A percentile compares a stretch with the other conserved stretches of the same genome.
phyloP scores from a whole-genome alignment of 2,797 vertebrate species.

The Leptoclinus maculatus region DNA sequence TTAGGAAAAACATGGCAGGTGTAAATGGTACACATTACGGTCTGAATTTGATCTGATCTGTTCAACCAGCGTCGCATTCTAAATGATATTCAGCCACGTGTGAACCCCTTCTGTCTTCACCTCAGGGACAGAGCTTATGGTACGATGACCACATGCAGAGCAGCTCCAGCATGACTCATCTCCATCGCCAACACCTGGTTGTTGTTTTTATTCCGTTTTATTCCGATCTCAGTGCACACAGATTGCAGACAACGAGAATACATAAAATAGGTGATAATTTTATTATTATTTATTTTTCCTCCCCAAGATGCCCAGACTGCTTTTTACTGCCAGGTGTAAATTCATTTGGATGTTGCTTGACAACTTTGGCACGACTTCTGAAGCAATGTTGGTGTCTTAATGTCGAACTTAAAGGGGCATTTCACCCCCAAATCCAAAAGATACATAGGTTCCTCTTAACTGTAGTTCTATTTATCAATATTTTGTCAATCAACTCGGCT shows the following conservation, averaged over 20 bases:
- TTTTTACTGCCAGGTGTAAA: constrained; percentile 52
- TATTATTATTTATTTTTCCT: not conserved
- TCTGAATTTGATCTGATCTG: too few species aligned
- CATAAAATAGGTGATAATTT: constrained; percentile 48
- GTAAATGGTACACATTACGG: not conserved
- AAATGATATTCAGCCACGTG: too few species aligned
- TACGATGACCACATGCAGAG: not conserved
- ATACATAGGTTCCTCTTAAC: not conserved
- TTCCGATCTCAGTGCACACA: constrained; percentile 37
- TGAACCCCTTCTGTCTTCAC: not conserved
- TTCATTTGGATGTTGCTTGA: constrained; percentile 11
- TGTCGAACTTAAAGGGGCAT: not conserved
- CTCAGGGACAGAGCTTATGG: not conserved
- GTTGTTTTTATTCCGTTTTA: not conserved
- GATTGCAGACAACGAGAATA: constrained; percentile 45
- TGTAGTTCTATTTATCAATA: not conserved
- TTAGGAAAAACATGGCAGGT: not conserved
- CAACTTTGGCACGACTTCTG: not conserved
- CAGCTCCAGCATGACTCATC: not conserved
- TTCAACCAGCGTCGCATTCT: too few species aligned
- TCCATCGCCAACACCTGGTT: constrained; percentile 9
- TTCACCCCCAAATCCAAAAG: not conserved
- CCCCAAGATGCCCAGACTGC: constrained; percentile 31
- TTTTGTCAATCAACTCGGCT: not conserved
- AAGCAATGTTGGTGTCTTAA: not conserved